Evolutionary conservation across 2,888 invertebrate genomes (phyloP).

Genomic region (Pristionchus arcanus): DNA sequence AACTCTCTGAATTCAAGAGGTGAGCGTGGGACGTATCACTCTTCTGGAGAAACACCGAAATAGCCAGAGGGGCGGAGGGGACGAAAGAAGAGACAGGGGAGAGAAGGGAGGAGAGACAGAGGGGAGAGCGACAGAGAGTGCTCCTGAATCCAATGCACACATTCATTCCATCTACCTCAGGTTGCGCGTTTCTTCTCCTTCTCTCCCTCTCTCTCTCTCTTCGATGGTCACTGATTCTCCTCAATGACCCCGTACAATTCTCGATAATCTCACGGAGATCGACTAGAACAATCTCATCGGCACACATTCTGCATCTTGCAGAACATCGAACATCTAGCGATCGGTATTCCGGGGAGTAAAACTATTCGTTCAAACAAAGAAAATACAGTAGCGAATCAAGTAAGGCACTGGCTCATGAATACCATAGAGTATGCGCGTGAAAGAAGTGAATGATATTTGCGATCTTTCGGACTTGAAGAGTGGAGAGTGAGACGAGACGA

Average conservation of each 20-base stretch:
- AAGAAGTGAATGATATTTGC: constrained; percentile 12
- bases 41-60: not conserved
- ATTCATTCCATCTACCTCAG: not conserved
- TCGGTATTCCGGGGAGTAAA: not conserved
- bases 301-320: not conserved
- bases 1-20: not conserved
- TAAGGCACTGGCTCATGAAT: not conserved
- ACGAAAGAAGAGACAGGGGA: not conserved
- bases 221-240: not conserved
- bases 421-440: not conserved
- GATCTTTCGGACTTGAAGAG: constrained; percentile 13
- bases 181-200: not conserved
- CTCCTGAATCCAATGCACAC: constrained; percentile 36
- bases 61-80: not conserved
- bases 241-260: not conserved
- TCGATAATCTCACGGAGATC: not conserved
- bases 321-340: not conserved
- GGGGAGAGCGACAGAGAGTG: not conserved
- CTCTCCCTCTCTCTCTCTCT: constrained; percentile 27
- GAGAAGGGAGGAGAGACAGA: not conserved
- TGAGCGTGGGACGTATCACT: not conserved
- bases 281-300: not conserved
- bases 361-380: not conserved
- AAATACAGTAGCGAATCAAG: not conserved
- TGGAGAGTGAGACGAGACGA: constrained; percentile 12